Conservation (phyloP, 2,888 invertebrate genomes). For the Heliconius ethilla region DNA sequence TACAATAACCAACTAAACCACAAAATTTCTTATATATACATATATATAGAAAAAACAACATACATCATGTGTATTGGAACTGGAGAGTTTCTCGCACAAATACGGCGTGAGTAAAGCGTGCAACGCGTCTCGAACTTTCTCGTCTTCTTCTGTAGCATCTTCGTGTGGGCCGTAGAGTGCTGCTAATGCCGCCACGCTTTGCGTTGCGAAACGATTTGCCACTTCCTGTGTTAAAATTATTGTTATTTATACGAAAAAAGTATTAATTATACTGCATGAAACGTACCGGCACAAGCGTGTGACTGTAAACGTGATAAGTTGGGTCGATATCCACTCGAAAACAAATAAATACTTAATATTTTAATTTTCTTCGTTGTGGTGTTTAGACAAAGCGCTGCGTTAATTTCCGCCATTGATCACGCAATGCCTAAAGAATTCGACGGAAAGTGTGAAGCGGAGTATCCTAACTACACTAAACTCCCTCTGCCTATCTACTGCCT, state of each 20-base stretch:
- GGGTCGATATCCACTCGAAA: too few relatives aligned
- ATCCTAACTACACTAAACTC: too few relatives aligned
- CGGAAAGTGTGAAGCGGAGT: too few relatives aligned
- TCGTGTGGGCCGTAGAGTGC: slow-evolving; percentile 86
- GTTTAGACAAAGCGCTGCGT: too few relatives aligned
- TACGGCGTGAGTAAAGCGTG: slow-evolving; percentile 92
- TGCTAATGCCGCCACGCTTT: slow-evolving; percentile 92
- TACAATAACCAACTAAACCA: neutral
- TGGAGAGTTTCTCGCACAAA: slow-evolving; percentile 88
- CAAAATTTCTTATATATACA: neutral
- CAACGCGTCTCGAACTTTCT: slow-evolving; percentile 78
- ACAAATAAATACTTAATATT: too few relatives aligned
- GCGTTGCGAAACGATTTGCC: slow-evolving; percentile 94
- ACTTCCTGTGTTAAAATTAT: slow-evolving; percentile 85
- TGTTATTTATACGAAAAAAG: neutral
- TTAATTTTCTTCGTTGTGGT: too few relatives aligned
- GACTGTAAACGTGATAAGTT: too few relatives aligned
- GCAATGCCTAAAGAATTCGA: too few relatives aligned
- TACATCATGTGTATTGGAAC: slow-evolving; percentile 89
- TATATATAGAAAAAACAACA: slow-evolving; percentile 25
- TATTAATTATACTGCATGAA: neutral
- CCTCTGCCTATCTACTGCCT: too few relatives aligned
- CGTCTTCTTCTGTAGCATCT: slow-evolving; percentile 79
- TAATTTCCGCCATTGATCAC: too few relatives aligned
- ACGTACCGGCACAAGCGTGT: too few relatives aligned